Evolutionary conservation across 2,888 invertebrate species (phyloP), one percentile per base, ranked within the genome.

Genomic region (Dynastes hyllus): DNA sequence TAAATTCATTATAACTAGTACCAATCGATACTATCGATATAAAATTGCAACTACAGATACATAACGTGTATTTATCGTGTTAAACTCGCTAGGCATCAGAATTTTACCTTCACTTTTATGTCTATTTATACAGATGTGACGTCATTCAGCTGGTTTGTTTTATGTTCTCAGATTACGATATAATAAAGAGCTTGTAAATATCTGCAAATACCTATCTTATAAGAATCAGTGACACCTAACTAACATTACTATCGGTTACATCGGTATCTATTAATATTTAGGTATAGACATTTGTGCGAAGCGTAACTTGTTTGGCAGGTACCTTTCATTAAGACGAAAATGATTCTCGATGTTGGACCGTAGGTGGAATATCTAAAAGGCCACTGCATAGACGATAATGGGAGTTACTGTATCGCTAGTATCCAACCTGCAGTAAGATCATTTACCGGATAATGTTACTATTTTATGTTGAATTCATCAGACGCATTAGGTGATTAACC

Each of bases 41-140:
- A 55, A 71, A 71, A 55, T 55, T 71, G 53, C 55, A 71, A 55
- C 55, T 22, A 37, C 55, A 58, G 37, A 55, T 55, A 55, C 37
- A 58, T 32, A 27, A 55, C n/a, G 32, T 71, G 71, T 71, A 71
- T 55, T 32, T 32, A 2, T 32, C 66, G 55, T 4, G 16, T 55
- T 71, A 37, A 37, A 71, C 55, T 71, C 55, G 53, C 37, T 55
- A 16, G 55, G 16, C 32, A 37, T 32, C 16, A 71, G 71, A 71
- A 71, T 71, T 71, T 71, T 71, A 71, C 71, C 27, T 71, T 71
- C 71, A 71, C 71, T 71, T 71, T 71, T 71, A 55, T n/a, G 1
- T 55, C 53, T 37, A 71, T 55, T 71, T 71, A 71, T 55, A 45
- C 11, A n/a, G 13, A 6, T n/a, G 37, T 9, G 37, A 37, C n/a